A percentile compares a stretch with the other conserved stretches of the same genome.
Conservation (phyloP, 2,888 invertebrate genomes). For the Coleophora flavipennella region DNA sequence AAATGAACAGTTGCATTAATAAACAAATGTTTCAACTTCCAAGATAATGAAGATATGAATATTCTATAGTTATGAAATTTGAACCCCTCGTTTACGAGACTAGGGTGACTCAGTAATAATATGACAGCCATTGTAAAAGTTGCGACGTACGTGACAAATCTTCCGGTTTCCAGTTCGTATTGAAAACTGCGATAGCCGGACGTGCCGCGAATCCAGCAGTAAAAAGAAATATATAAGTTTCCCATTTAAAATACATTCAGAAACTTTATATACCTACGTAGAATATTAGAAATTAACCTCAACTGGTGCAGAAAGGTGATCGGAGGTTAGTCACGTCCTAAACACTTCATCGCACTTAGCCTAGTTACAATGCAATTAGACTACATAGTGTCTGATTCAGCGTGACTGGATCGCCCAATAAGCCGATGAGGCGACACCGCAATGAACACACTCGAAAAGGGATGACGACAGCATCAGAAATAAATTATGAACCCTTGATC, state of each 20-base stretch:
- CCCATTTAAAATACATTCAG: slow-evolving; percentile 53
- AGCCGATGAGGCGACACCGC: slow-evolving; percentile 21
- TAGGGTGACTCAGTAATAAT: slow-evolving; percentile 61
- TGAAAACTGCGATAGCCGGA: slow-evolving; percentile 67
- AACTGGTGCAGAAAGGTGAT: slow-evolving; percentile 27
- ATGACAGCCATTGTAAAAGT: slow-evolving; percentile 58
- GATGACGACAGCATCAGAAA: too few species aligned
- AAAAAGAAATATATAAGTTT: slow-evolving; percentile 49
- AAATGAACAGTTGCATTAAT: too few species aligned
- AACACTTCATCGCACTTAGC: slow-evolving; percentile 28
- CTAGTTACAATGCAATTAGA: slow-evolving; percentile 28
- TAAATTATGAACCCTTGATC: too few species aligned
- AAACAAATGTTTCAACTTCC: too few species aligned
- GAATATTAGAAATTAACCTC: slow-evolving; percentile 39
- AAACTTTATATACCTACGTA: too few species aligned
- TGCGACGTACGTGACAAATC: slow-evolving; percentile 69
- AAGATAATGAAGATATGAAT: too few species aligned
- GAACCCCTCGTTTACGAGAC: not conserved
- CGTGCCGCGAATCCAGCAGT: slow-evolving; percentile 59
- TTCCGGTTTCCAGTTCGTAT: slow-evolving; percentile 64
- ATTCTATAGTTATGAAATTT: too few species aligned
- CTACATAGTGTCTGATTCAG: slow-evolving; percentile 26
- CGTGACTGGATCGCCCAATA: slow-evolving; percentile 26
- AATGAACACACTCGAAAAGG: slow-evolving; percentile 25
- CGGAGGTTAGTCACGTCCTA: slow-evolving; percentile 37